phyloP scores from a whole-genome alignment of 2,797 vertebrate species.

The Crocodylus rhombifer region DNA sequence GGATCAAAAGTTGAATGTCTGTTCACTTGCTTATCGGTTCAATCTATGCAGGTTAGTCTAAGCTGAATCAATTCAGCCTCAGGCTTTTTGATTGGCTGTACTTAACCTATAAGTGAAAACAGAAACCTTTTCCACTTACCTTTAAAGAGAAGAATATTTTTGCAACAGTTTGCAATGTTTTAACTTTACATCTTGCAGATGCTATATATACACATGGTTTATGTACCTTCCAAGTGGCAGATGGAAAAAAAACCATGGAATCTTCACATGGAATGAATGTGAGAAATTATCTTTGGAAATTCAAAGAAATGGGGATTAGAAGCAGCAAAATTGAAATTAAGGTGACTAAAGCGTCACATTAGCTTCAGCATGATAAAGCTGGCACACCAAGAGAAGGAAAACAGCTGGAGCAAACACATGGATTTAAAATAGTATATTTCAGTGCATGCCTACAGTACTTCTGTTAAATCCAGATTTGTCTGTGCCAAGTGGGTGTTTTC shows the following conservation, averaged over 20 bases:
- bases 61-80: too few species aligned
- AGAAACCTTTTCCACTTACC: conserved; percentile 15
- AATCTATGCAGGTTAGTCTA: too few species aligned
- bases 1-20: too few species aligned
- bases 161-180: neutral
- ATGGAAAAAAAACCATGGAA: conserved; percentile 32
- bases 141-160: neutral
- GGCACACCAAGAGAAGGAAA: neutral
- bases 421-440: neutral
- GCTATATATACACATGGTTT: conserved; percentile 27
- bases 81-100: too few species aligned
- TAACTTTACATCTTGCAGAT: conserved; percentile 60
- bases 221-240: conserved; percentile 43
- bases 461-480: neutral
- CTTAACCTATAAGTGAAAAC: neutral
- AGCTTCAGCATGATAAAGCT: neutral
- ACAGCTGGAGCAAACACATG: accelerated
- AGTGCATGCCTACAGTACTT: accelerated
- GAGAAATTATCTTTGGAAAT: conserved; percentile 54
- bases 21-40: too few species aligned
- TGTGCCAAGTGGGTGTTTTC: neutral
- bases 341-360: conserved; percentile 31
- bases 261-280: conserved; percentile 31
- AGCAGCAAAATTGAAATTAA: conserved; percentile 12
- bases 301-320: conserved; percentile 29